Base-by-base conservation (phyloP, 2,888 invertebrate species). In the Tuberolachnus salignus region DNA sequence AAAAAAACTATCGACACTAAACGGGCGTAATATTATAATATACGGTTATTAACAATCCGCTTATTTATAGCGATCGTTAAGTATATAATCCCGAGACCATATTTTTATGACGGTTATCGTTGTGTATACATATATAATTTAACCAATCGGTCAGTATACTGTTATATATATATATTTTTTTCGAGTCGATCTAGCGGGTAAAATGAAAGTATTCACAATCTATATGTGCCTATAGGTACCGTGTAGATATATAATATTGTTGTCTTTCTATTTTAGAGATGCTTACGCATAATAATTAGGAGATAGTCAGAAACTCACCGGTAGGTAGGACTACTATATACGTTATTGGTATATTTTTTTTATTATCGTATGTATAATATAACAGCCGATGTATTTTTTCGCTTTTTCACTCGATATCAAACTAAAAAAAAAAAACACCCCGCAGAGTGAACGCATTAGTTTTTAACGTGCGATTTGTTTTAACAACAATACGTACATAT, bases 131-230 rank as follows among this genome's bases (percentile, higher is more conserved):
- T 34, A 34, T 34, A 34, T 61, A n/a, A 10, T 16, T 61, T 61
- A n/a, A n/a, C 16, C 21, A 44, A 44, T 64, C n/a, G n/a, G n/a
- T n/a, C n/a, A n/a, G n/a, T n/a, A n/a, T n/a, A n/a, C n/a, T n/a
- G n/a, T n/a, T n/a, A n/a, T n/a, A n/a, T n/a, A n/a, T n/a, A n/a
- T n/a, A n/a, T n/a, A n/a, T n/a, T n/a, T n/a, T n/a, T n/a, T 21
- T 44, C 16, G 46, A 21, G 21, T 64, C 21, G 13, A 4, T 64
- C 44, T 44, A 21, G 64, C 14, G 46, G 34, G 21, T 46, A 23
- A 64, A 64, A 64, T 46, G 64, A 46, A 64, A 46, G 64, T 64
- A n/a, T n/a, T n/a, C n/a, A 46, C 44, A 64, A 46, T 21, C 42
- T 61, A 61, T 11, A 11, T 4, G n/a, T 19, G 19, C 14, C 44